phyloP scores from a whole-genome alignment of 2,888 invertebrate genomes.

The Steromphala cineraria region DNA sequence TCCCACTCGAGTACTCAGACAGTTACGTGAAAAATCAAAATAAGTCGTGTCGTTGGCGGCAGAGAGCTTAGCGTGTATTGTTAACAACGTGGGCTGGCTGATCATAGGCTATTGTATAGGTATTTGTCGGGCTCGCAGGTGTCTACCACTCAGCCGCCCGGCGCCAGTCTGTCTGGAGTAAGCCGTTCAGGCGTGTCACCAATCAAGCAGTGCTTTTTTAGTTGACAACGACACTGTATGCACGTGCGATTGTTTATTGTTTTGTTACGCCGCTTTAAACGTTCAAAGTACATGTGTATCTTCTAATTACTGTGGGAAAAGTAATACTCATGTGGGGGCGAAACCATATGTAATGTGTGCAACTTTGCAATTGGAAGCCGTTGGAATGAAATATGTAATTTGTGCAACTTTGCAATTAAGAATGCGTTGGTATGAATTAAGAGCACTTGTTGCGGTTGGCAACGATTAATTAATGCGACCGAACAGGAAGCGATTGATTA shows the following conservation, averaged over 20 bases:
- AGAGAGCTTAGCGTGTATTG: background rate
- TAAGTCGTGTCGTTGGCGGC: background rate
- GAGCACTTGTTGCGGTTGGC: background rate
- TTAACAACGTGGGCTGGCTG: background rate
- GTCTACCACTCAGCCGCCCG: background rate
- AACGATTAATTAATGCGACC: background rate
- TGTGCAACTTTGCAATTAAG: background rate
- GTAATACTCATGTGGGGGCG: background rate
- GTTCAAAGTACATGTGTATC: background rate
- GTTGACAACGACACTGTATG: background rate
- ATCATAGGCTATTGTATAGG: background rate
- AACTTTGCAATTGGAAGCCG: background rate
- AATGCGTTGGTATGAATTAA: background rate
- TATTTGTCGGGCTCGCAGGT: background rate
- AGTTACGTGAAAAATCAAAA: slow-evolving; percentile 8
- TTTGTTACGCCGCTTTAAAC: background rate
- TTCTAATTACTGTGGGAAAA: slow-evolving; percentile 7
- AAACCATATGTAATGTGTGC: background rate
- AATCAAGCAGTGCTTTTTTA: background rate
- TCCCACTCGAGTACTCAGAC: background rate
- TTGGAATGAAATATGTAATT: background rate
- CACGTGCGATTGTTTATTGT: background rate
- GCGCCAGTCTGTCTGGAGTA: background rate
- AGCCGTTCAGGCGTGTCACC: background rate
- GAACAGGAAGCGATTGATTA: background rate